These are phyloP conservation scores for Xanthia icteritia DNA, from an alignment of 2,888 invertebrate genomes.

Conservation along the genomic window DNA sequence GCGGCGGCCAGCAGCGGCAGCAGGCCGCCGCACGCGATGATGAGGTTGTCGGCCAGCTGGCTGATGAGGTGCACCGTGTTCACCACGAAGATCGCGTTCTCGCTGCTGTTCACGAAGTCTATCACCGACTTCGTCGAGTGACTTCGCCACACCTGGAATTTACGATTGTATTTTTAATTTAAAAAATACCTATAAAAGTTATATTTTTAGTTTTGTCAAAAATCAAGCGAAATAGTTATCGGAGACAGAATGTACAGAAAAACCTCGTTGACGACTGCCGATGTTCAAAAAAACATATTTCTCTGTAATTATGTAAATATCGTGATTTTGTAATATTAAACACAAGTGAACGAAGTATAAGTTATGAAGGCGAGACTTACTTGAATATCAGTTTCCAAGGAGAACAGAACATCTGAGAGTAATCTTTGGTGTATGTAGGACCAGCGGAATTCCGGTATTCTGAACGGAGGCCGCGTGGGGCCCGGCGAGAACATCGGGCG, in stretches of 20 bases:
- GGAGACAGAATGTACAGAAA: no score
- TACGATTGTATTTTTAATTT: background rate
- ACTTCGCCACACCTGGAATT: constrained; percentile 92
- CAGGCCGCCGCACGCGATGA: constrained; percentile 99
- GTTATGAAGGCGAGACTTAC: constrained; percentile 79
- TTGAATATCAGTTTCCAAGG: constrained; percentile 99
- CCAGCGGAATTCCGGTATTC: constrained; percentile 99
- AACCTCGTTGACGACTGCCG: background rate
- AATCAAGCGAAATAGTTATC: background rate
- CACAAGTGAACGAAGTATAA: background rate
- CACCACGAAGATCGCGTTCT: constrained; percentile 99
- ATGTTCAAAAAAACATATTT: background rate
- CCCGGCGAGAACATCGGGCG: constrained; percentile 98
- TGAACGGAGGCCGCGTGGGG: constrained; percentile 98
- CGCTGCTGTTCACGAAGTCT: constrained; percentile 99
- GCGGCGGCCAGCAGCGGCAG: constrained; percentile 99
- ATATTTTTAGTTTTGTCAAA: background rate
- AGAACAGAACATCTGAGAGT: constrained; percentile 98
- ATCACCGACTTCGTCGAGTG: constrained; percentile 99
- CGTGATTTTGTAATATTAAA: background rate
- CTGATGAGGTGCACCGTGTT: constrained; percentile 99
- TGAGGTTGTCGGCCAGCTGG: constrained; percentile 99
- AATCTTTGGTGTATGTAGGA: constrained; percentile 99
- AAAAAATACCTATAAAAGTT: background rate
- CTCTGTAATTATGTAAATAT: background rate